phyloP scores from a whole-genome alignment of 1,140 invertebrate species.

The Danaus melanippus region DNA sequence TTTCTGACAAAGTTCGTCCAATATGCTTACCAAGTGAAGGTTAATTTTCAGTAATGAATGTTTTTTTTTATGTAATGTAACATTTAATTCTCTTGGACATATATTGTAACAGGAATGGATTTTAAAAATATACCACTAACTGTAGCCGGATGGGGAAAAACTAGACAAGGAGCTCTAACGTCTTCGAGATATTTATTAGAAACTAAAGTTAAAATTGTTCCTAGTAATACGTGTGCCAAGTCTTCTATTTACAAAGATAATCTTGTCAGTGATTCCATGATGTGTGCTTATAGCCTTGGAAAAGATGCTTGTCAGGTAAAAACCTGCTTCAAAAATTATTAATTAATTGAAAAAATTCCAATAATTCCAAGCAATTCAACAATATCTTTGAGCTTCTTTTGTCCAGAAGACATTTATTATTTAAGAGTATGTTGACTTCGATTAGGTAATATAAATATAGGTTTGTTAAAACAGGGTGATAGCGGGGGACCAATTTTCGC shows the following conservation, averaged over 20 bases:
- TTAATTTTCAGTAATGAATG: slow-evolving; percentile 21
- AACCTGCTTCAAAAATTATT: background rate
- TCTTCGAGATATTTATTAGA: slow-evolving; percentile 60
- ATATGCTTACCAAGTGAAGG: slow-evolving; percentile 72
- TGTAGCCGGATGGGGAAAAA: slow-evolving; percentile 63
- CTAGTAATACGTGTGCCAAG: slow-evolving; percentile 37
- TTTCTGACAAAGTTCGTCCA: slow-evolving; percentile 65
- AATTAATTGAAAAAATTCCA: slow-evolving; percentile 1
- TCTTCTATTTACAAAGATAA: slow-evolving; percentile 53
- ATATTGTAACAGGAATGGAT: slow-evolving; percentile 37
- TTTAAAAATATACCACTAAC: slow-evolving; percentile 41
- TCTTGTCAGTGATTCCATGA: slow-evolving; percentile 56
- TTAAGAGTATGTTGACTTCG: no score
- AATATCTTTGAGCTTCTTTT: no score
- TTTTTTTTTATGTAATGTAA: slow-evolving; percentile 4
- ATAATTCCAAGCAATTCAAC: slow-evolving; percentile 10
- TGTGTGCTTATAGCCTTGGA: slow-evolving; percentile 68
- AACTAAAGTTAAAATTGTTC: slow-evolving; percentile 52
- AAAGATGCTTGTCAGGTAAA: slow-evolving; percentile 72
- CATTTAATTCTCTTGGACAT: no score
- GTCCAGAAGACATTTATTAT: no score
- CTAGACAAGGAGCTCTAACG: slow-evolving; percentile 52
- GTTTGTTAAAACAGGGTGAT: slow-evolving; percentile 72
- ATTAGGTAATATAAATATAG: no score
- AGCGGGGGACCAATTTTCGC: slow-evolving; percentile 73